These are phyloP conservation scores for Microhierax caerulescens DNA, from an alignment of 2,797 vertebrate species.

Conservation along the genomic window DNA sequence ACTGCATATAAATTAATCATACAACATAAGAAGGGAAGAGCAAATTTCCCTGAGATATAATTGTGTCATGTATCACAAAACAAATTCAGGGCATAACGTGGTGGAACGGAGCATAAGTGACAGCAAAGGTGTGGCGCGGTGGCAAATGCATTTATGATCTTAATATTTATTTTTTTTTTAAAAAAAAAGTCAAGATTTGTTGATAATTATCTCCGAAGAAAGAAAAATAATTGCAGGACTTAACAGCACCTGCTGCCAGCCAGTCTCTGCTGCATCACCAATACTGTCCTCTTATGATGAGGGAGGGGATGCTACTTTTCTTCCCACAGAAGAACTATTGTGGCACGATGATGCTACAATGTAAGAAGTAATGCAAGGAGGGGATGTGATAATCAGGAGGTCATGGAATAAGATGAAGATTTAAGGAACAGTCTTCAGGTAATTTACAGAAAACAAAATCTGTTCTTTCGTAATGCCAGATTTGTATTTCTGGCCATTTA, in stretches of 20 bases:
- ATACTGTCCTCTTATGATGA: not conserved
- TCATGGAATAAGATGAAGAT: not conserved
- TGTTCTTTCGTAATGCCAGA: not conserved
- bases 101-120: constrained; percentile 3
- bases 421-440: not conserved
- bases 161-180: too few relatives aligned
- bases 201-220: not conserved
- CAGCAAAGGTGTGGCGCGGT: not conserved
- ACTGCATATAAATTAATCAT: constrained; percentile 25
- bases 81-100: not conserved
- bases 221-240: not conserved
- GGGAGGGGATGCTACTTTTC: not conserved
- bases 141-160: not conserved
- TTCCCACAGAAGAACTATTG: not conserved
- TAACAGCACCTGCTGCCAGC: not conserved
- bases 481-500: not conserved
- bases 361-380: not conserved
- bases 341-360: not conserved
- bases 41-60: constrained; percentile 25
- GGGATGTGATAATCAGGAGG: not conserved
- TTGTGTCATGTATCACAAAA: constrained; percentile 27
- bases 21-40: not conserved
- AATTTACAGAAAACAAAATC: not conserved
- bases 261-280: not conserved
- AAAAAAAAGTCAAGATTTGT: not conserved